phyloP scores from a whole-genome alignment of 2,888 invertebrate species.

The Drosophila quinaria region DNA sequence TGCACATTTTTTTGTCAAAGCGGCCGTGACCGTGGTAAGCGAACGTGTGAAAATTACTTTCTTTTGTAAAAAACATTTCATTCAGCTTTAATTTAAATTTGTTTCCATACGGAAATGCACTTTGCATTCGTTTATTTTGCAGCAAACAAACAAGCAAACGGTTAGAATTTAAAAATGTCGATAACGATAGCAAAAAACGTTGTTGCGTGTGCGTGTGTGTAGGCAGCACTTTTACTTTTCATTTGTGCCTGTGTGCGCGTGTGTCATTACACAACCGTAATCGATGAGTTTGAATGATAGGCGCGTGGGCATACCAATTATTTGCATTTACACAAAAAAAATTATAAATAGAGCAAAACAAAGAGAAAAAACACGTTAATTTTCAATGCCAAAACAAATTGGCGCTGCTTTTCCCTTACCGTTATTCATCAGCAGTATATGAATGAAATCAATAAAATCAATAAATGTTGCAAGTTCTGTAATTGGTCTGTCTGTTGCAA shows the following conservation, averaged over 20 bases:
- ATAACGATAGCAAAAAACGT: constrained; percentile 24
- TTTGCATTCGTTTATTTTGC: not conserved
- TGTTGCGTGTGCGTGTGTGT: not conserved
- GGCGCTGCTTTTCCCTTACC: not conserved
- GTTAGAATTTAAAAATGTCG: constrained; percentile 14
- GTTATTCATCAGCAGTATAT: not conserved
- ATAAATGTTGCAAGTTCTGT: not conserved
- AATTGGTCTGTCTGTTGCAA: not conserved
- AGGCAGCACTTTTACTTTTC: constrained; percentile 58
- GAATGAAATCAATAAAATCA: constrained; percentile 22
- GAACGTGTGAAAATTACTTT: constrained; percentile 41
- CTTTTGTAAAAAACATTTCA: constrained; percentile 11
- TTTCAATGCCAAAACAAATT: constrained; percentile 52
- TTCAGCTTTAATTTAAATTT: constrained; percentile 2
- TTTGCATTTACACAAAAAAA: constrained; percentile 14
- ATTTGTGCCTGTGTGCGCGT: not conserved
- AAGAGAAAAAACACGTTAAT: constrained; percentile 17
- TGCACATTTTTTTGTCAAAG: not conserved
- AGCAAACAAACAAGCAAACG: not conserved
- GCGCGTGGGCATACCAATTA: constrained; percentile 44
- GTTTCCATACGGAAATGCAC: constrained; percentile 30
- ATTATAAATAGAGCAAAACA: constrained; percentile 13
- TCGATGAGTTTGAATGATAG: constrained; percentile 56
- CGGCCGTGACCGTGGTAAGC: constrained; percentile 20
- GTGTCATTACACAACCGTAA: constrained; percentile 46